Conservation (phyloP, 2,113 vertebrate species). For the Myxocyprinus asiaticus region DNA sequence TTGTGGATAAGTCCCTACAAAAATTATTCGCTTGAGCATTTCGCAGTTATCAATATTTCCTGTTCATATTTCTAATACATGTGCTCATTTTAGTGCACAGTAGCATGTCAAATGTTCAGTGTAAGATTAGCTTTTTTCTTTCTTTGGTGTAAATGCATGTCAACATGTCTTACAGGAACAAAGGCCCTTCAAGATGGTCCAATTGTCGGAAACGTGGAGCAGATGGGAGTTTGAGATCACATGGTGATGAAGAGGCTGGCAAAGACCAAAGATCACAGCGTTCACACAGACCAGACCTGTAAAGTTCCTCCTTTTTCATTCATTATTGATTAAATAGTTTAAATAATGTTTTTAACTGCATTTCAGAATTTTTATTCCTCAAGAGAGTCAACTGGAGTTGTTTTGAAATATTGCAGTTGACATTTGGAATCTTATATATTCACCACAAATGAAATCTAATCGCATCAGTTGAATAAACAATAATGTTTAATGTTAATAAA, state of each 20-base stretch:
- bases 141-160: neutral
- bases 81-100: neutral
- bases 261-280: slow-evolving; percentile 39
- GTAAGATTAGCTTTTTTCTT: neutral
- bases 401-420: neutral
- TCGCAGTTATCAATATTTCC: neutral
- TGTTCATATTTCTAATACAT: neutral
- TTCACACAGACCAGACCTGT: slow-evolving; percentile 54
- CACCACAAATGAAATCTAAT: too few relatives aligned
- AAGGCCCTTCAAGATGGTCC: slow-evolving; percentile 74
- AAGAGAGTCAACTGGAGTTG: slow-evolving; percentile 10
- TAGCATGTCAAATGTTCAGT: neutral
- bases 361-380: neutral
- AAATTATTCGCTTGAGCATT: neutral
- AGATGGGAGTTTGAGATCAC: slow-evolving; percentile 75
- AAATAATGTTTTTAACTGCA: too few relatives aligned
- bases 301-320: neutral
- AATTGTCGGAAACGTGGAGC: slow-evolving; percentile 83
- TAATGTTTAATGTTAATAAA: too few relatives aligned
- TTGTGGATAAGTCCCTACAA: too few relatives aligned
- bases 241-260: slow-evolving; percentile 32
- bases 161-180: slow-evolving; percentile 63
- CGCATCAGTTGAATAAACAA: too few relatives aligned
- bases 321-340: too few relatives aligned
- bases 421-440: too few relatives aligned